Percentiles rank a stretch among this genome's conserved stretches.
These are phyloP conservation scores for Leucophenga montana DNA, from an alignment of 2,888 invertebrate species.

Conservation along the genomic window DNA sequence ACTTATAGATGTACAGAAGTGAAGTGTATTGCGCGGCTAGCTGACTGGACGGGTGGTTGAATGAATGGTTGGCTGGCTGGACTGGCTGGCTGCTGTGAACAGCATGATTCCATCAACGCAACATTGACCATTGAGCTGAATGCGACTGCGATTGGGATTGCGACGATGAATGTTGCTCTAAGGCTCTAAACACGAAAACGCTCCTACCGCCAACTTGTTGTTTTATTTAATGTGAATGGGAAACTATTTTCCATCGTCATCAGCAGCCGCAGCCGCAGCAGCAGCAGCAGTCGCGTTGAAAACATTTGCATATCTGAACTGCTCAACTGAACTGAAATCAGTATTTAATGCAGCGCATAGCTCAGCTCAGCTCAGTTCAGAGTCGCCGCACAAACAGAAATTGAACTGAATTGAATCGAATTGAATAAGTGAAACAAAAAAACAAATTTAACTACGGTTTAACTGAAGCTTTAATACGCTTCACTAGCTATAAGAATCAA, in stretches of 20 bases:
- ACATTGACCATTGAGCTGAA: slow-evolving; percentile 46
- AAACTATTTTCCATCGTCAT: slow-evolving; percentile 6
- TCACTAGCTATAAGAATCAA: too few relatives aligned
- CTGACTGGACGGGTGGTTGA: too few relatives aligned
- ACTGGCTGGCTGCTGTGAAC: slow-evolving; percentile 49
- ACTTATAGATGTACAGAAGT: too few relatives aligned
- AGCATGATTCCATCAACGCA: slow-evolving; percentile 54
- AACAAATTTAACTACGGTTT: too few relatives aligned
- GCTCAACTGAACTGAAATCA: not conserved
- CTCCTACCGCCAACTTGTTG: not conserved
- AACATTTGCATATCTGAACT: slow-evolving; percentile 16
- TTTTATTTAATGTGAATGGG: slow-evolving; percentile 18
- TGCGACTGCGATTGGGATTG: too few relatives aligned
- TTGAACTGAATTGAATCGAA: not conserved
- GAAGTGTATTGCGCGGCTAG: too few relatives aligned
- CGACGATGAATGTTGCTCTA: too few relatives aligned
- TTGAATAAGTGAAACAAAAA: not conserved
- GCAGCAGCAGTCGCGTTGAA: not conserved
- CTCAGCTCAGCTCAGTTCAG: too few relatives aligned
- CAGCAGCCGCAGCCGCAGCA: not conserved
- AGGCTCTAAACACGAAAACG: too few relatives aligned
- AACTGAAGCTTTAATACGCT: too few relatives aligned
- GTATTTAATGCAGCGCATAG: too few relatives aligned
- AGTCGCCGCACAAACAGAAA: not conserved
- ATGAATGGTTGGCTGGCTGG: too few relatives aligned